Conservation (phyloP, 2,113 vertebrate species). For the Sminthopsis crassicaudata region DNA sequence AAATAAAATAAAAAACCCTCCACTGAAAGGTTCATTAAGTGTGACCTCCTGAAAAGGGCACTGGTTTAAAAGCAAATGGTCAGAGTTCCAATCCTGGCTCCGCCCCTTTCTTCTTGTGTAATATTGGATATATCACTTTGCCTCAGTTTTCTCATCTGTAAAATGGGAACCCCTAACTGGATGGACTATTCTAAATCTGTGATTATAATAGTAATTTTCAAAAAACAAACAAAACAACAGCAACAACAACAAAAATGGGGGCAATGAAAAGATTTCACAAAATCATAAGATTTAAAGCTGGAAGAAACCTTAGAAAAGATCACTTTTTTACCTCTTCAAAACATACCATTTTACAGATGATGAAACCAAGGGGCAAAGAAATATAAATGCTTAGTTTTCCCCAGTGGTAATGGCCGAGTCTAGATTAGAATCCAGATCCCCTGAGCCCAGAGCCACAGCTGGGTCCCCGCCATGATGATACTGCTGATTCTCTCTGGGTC, state of each 20-base stretch:
- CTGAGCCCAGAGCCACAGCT: neutral
- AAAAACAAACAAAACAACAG: neutral
- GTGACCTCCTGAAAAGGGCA: too few relatives aligned
- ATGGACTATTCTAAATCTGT: neutral
- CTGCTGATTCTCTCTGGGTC: neutral
- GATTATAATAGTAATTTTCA: neutral
- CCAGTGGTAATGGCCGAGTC: neutral
- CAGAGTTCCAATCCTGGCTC: neutral
- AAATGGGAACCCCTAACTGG: neutral
- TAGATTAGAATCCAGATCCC: neutral
- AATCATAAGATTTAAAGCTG: neutral
- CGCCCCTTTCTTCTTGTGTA: neutral
- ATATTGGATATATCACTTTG: neutral
- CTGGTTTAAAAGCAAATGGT: neutral
- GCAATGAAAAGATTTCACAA: neutral
- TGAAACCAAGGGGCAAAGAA: neutral
- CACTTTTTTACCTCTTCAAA: neutral
- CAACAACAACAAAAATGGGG: neutral
- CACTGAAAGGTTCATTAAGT: neutral
- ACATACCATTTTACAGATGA: neutral
- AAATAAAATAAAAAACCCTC: too few relatives aligned
- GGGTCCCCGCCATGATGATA: neutral
- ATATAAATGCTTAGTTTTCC: neutral
- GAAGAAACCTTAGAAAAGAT: neutral
- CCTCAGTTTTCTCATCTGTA: neutral